phyloP scores from a whole-genome alignment of 2,888 invertebrate species.

The Tetheella fluctuosa region DNA sequence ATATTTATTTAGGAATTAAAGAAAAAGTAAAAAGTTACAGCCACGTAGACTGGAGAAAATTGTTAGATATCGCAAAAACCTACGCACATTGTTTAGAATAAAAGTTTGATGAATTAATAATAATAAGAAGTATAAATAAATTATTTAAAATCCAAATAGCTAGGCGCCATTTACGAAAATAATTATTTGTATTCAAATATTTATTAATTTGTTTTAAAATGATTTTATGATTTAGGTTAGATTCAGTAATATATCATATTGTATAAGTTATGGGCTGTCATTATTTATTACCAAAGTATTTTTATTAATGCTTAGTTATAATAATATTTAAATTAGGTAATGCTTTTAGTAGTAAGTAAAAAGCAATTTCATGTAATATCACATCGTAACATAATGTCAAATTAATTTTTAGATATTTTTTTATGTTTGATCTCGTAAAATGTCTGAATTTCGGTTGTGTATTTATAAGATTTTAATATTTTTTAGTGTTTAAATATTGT shows the following conservation, averaged over 20 bases:
- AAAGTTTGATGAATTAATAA: slow-evolving; percentile 35
- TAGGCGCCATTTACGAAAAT: slow-evolving; percentile 3
- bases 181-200: background rate
- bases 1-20: slow-evolving; percentile 31
- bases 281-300: background rate
- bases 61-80: slow-evolving; percentile 60
- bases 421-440: slow-evolving; percentile 35
- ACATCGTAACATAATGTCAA: slow-evolving; percentile 69
- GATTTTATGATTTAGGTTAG: too few species aligned
- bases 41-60: slow-evolving; percentile 61
- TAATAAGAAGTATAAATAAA: slow-evolving; percentile 35
- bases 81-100: slow-evolving; percentile 61
- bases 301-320: background rate
- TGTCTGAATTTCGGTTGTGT: slow-evolving; percentile 65
- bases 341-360: slow-evolving; percentile 33
- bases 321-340: slow-evolving; percentile 17
- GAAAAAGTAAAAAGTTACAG: slow-evolving; percentile 33
- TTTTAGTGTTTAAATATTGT: slow-evolving; percentile 19
- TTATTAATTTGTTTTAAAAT: too few species aligned
- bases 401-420: slow-evolving; percentile 55
- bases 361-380: slow-evolving; percentile 63
- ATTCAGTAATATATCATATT: too few species aligned
- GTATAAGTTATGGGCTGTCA: background rate
- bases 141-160: slow-evolving; percentile 31
- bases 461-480: slow-evolving; percentile 35